Base-by-base conservation (phyloP, 2,113 vertebrate species). In the Castor canadensis region DNA sequence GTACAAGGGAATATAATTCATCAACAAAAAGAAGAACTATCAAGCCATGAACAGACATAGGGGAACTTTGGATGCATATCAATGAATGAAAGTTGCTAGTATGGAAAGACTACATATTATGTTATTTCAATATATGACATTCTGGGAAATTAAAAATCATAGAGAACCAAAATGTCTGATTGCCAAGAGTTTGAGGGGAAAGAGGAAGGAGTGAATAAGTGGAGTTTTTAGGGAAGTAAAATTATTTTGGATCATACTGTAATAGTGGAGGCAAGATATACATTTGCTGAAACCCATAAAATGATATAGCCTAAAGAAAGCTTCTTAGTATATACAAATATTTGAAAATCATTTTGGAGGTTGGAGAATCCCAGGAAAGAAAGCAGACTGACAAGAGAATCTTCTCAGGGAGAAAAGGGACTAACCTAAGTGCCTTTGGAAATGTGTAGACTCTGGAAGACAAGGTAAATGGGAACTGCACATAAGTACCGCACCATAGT, bases 1-100 rank as follows among this genome's bases (percentile, higher is more conserved):
- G 26, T 93, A 20, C 28, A 52, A 35, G 91, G 72, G 43, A 62
- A 66, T 95, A 71, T 88, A 95, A 93, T 93, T 93, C 40, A 64
- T 38, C 60, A 92, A 79, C 81, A 40, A 54, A 82, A 88, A 64
- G 15, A 89, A 89, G 17, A 94, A 52, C 56, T 80, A 20, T 54
- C 28, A 62, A 88, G 40, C 40, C 45, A 94, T 72, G 88, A 71
- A 92, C 92, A 95, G 52, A 89, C n/a, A 87, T 40, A 87, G 54
- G 87, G 62, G 71, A 30, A 54, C 62, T 93, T 58, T 86, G 92
- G 87, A 54, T 87, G 7, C 56, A 69, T 94, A 76, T 67, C 83
- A 85, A 20, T 91, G 80, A 67, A n/a, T 64, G 72, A 88, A 93
- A 73, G 73, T 94, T 87, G 38, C n/a, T 52, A 73, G 12, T 87